Evolutionary conservation across 2,888 invertebrate species (phyloP).

Genomic region (Heteromyza rotundicornis): DNA sequence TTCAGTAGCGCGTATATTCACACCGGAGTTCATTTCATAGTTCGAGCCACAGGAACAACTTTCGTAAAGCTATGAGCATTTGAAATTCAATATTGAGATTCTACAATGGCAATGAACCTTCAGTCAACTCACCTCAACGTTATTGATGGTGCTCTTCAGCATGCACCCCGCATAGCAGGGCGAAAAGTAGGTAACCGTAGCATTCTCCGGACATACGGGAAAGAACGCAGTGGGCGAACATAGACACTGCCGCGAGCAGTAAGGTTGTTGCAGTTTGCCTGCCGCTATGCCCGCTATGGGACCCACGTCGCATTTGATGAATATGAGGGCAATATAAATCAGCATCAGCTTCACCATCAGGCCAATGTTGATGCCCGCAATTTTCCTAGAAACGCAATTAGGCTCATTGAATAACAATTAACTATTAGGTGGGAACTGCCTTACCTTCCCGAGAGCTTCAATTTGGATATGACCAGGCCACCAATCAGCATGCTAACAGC

Average conservation of each 20-base stretch:
- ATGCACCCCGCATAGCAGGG: slow-evolving; percentile 78
- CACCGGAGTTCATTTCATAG: slow-evolving; percentile 36
- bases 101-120: background rate
- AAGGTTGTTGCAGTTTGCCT: slow-evolving; percentile 62
- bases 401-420: background rate
- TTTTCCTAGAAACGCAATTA: slow-evolving; percentile 39
- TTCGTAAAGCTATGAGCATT: slow-evolving; percentile 60
- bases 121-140: slow-evolving; percentile 48
- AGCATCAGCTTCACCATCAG: slow-evolving; percentile 61
- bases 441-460: slow-evolving; percentile 64
- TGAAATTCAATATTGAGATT: no score
- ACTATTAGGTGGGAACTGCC: background rate
- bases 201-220: slow-evolving; percentile 70
- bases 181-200: slow-evolving; percentile 69
- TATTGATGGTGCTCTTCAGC: slow-evolving; percentile 59
- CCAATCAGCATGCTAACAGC: slow-evolving; percentile 65
- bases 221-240: slow-evolving; percentile 66
- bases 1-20: slow-evolving; percentile 60
- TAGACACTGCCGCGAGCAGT: slow-evolving; percentile 66
- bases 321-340: slow-evolving; percentile 63
- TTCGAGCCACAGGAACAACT: slow-evolving; percentile 65
- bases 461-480: slow-evolving; percentile 66
- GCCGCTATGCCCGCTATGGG: slow-evolving; percentile 64
- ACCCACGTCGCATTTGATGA: slow-evolving; percentile 63
- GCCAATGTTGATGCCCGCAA: slow-evolving; percentile 65